Evolutionary conservation across 2,888 invertebrate species (phyloP), one percentile per base, ranked within the genome.

Genomic region (Lasius platythorax): DNA sequence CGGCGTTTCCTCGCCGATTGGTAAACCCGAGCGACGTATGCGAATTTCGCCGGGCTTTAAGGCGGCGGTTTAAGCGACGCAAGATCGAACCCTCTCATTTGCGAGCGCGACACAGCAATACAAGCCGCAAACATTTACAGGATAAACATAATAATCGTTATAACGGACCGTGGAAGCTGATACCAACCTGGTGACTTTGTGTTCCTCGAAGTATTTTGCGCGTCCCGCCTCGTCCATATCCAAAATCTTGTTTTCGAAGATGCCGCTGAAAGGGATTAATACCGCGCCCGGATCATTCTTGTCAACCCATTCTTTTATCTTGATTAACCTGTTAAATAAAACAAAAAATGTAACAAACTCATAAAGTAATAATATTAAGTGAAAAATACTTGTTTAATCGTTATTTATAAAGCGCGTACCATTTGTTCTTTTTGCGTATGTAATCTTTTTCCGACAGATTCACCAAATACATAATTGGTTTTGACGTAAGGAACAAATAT

Each of bases 271-370:
- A 0, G 99, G 99, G 89, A 99, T 99, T 61, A 99, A 97, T 3
- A 97, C 96, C 0, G 99, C 97, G 2, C 99, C 99, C 0, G 99
- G 98, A 94, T 99, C 99, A 94, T 99, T 97, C 94, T 98, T 98
- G 95, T 99, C 99, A 90, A 99, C 98, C 99, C 99, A 99, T 95
- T 99, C 99, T 95, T 99, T 99, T 93, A 99, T 98, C 96, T 99
- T 99, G 72, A 97, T 96, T 93, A 99, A 96, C 98, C 98, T 98
- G 93, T 58, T 50, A 37, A 15, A 79, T 28, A 78, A 40, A 40
- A 40, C 8, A 8, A 23, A 33, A 37, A 56, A 56, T 37, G 9
- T 12, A 40, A 15, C 28, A 23, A 33, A 68, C 18, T 40, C 4
- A 58, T 43, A 28, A 6, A 53, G 11, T 18, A 23, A 58, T 37